Evolutionary conservation across 2,888 invertebrate species (phyloP), one percentile per base, ranked within the genome.

Genomic region (Rhagonycha fulva): DNA sequence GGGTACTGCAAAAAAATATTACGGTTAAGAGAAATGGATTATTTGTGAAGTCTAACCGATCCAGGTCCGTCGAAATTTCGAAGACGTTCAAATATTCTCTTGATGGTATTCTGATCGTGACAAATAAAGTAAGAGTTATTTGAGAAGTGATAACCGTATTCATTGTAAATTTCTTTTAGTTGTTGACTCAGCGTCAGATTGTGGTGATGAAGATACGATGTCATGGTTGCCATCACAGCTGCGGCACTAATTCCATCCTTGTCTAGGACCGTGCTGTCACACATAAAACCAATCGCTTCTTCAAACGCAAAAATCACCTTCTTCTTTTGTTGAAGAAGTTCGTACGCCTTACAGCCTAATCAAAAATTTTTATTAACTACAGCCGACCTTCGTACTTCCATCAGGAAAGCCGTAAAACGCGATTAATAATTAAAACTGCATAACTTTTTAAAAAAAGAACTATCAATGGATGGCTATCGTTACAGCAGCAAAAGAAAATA

Each of bases 221-320:
- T 91, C 89, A 97, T 89, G 83, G 96, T 95, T 7, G 95, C 94
- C 72, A 94, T 88, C 71, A 94, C 91, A 14, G 94, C 93, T 0
- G 96, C 96, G 0, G 98, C 98, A 47, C 94, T 94, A 1, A 99
- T 91, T 0, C 99, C 99, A 88, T 99, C 99, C 86, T 99, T 99
- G 86, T 99, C 99, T 4, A 98, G 89, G 4, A 98, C 97, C 5
- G 89, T 89, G 3, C 92, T 90, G n/a, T 95, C 94, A 85, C 96
- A 95, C 98, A 99, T 98, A 86, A 96, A 99, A 0, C 98, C 99
- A 85, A 99, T 98, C 0, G 99, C 98, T 88, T 99, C 99, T 86
- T 99, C 99, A 88, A 95, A 99, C 0, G 98, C 98, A 88, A 98
- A 97, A 71, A 99, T 87, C 0, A 98, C 95, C 10, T 89, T 88